Percentiles rank a stretch among this genome's conserved stretches.
phyloP scores from a whole-genome alignment of 2,113 vertebrate species.

The Vulpes vulpes region DNA sequence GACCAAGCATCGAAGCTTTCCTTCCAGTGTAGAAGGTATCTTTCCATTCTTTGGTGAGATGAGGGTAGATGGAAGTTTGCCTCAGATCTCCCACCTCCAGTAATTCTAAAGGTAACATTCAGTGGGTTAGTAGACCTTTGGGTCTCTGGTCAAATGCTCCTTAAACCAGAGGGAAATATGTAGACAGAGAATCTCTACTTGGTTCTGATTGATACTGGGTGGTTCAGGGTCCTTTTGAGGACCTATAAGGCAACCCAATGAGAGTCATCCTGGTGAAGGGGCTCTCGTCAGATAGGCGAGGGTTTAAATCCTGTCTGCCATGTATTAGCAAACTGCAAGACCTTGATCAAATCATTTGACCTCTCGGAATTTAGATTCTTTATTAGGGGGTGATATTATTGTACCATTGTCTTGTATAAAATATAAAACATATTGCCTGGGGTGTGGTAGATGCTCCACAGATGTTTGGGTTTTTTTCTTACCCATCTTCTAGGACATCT shows the following conservation, averaged over 20 bases:
- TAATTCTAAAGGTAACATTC: neutral
- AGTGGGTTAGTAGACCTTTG: neutral
- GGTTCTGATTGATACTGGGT: neutral
- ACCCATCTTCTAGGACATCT: slow-evolving; percentile 30
- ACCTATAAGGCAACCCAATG: neutral
- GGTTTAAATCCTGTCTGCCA: slow-evolving; percentile 1
- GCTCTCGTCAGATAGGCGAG: neutral
- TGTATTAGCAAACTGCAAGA: neutral
- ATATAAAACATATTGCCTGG: neutral
- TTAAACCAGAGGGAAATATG: slow-evolving; percentile 1
- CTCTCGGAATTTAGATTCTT: slow-evolving; percentile 58
- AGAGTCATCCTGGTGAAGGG: neutral
- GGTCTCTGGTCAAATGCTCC: neutral
- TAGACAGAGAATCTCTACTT: neutral
- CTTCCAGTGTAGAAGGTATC: neutral
- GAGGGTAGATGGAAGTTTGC: neutral
- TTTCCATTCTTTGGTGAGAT: slow-evolving; percentile 18
- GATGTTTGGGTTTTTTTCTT: slow-evolving; percentile 37
- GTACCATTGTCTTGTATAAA: slow-evolving; percentile 20
- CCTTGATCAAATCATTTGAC: slow-evolving; percentile 43
- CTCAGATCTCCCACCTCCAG: neutral
- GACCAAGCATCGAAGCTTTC: neutral
- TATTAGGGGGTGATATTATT: neutral
- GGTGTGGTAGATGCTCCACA: neutral
- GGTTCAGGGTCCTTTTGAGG: neutral